These are phyloP conservation scores for Argyrosomus japonicus DNA, from an alignment of 2,113 vertebrate species.

Conservation along the genomic window DNA sequence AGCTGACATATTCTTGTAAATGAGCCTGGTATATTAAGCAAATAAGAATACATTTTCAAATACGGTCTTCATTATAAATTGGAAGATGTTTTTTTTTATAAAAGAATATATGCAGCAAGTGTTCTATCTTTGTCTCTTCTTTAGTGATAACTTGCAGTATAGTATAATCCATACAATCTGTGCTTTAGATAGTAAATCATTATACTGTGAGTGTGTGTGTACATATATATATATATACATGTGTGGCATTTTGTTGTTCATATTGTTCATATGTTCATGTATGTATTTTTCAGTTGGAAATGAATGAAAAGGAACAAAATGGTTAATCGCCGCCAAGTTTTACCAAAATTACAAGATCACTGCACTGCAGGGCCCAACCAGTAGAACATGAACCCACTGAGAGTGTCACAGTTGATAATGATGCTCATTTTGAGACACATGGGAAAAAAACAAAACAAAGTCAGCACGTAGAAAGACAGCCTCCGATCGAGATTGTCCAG, in stretches of 20 bases:
- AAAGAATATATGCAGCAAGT: neutral
- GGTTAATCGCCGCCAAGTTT: conserved; percentile 23
- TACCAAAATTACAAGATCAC: conserved; percentile 39
- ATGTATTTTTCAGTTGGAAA: conserved; percentile 15
- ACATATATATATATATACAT: conserved; percentile 15
- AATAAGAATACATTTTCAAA: conserved; percentile 13
- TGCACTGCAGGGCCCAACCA: conserved; percentile 24
- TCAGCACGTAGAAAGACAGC: conserved; percentile 55
- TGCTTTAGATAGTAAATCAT: conserved; percentile 19
- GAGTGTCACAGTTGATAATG: conserved; percentile 63
- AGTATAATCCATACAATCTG: neutral
- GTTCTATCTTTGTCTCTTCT: conserved; percentile 7
- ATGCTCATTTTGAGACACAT: conserved; percentile 66
- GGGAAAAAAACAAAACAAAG: conserved; percentile 70
- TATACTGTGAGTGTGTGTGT: no score
- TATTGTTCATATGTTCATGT: neutral
- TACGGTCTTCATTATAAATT: conserved; percentile 31
- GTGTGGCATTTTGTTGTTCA: neutral
- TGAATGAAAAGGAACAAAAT: conserved; percentile 34
- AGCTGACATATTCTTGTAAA: conserved; percentile 17
- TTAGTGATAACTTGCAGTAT: neutral
- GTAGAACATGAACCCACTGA: conserved; percentile 44
- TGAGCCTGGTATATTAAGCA: conserved; percentile 8
- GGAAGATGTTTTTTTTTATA: neutral
- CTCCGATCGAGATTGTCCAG: conserved; percentile 61